Percentiles rank a stretch among this genome's conserved stretches.
Conservation (phyloP, 1,140 invertebrate genomes). For the Panulirus ornatus region DNA sequence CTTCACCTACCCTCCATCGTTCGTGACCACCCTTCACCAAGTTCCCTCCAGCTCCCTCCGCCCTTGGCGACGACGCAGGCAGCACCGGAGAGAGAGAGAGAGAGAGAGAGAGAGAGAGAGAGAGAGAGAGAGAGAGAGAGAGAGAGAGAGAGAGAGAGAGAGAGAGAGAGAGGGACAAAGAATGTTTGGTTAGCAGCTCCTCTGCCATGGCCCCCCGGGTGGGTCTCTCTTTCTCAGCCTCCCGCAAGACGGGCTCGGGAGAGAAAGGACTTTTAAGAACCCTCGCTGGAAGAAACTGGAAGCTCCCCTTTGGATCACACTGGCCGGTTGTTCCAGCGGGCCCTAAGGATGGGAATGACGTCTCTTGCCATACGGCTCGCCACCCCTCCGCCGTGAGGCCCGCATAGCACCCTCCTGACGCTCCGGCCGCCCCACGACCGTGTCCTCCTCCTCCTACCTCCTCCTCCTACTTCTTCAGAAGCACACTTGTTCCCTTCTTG, state of each 20-base stretch:
- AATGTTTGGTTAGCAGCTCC: constrained; percentile 41
- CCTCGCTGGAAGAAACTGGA: constrained; percentile 61
- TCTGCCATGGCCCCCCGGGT: neutral
- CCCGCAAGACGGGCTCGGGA: constrained; percentile 47
- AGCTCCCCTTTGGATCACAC: constrained; percentile 5
- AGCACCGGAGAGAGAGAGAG: constrained; percentile 1
- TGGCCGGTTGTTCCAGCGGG: neutral
- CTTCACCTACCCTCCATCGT: neutral
- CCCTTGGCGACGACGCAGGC: neutral
- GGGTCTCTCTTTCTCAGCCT: constrained; percentile 52
- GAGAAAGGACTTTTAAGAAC: constrained; percentile 62
- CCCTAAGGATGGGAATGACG: too few relatives aligned
- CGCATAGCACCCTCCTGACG: neutral
- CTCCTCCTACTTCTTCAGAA: neutral
- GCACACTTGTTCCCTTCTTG: constrained; percentile 64
- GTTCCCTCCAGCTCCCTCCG: neutral
- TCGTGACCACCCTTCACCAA: neutral
- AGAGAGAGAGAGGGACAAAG: constrained; percentile 11
- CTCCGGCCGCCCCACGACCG: too few relatives aligned
- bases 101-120: neutral
- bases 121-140: neutral
- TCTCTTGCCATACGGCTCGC: too few relatives aligned
- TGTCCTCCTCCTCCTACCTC: neutral
- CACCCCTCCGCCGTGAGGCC: too few relatives aligned
- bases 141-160: constrained; percentile 2